These are phyloP conservation scores for Diuraphis noxia DNA, from an alignment of 1,140 invertebrate genomes.

Conservation along the genomic window DNA sequence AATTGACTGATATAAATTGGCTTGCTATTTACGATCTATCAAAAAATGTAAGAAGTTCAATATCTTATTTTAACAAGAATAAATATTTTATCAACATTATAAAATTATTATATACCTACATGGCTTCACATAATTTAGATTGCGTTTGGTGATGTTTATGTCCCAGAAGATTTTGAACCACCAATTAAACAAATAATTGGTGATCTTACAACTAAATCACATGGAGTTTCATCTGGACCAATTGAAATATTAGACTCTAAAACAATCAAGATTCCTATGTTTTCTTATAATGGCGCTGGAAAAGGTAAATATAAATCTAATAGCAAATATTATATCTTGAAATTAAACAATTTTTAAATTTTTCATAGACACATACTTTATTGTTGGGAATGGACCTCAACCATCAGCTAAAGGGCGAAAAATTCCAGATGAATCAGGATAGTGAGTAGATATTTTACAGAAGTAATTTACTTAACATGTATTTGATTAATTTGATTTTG, in stretches of 20 bases:
- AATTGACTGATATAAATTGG: conserved; percentile 87
- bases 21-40: conserved; percentile 85
- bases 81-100: not conserved
- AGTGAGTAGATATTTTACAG: conserved; percentile 67
- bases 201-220: conserved; percentile 70
- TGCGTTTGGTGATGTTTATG: conserved; percentile 86
- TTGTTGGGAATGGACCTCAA: conserved; percentile 84
- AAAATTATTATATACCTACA: not conserved
- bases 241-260: conserved; percentile 81
- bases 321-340: conserved; percentile 37
- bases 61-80: not conserved
- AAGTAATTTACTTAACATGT: not conserved
- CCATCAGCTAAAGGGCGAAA: conserved; percentile 78
- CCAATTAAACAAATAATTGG: conserved; percentile 74
- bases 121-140: conserved; percentile 66
- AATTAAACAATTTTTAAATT: conserved; percentile 8
- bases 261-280: conserved; percentile 75
- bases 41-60: conserved; percentile 66
- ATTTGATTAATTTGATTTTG: conserved; percentile 20
- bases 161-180: conserved; percentile 90
- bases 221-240: conserved; percentile 72
- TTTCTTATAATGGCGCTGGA: conserved; percentile 74
- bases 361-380: conserved; percentile 75
- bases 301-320: conserved; percentile 62
- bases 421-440: conserved; percentile 89